Evolutionary conservation across 2,888 invertebrate genomes (phyloP).

Genomic region (Empis stercorea): DNA sequence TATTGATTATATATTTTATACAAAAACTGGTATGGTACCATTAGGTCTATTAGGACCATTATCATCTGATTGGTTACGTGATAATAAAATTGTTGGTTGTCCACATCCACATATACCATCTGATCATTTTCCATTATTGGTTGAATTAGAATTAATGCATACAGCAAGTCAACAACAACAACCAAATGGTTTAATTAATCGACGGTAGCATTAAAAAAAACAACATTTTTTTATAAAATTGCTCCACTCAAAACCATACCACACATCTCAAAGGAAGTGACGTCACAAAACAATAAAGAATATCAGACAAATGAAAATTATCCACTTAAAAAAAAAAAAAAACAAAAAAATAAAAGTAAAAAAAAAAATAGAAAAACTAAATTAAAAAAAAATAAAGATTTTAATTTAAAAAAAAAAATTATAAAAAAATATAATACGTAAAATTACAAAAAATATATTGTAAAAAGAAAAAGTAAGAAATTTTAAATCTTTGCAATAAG

Average conservation of each 20-base stretch:
- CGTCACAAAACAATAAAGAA: background rate
- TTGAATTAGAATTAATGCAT: constrained; percentile 80
- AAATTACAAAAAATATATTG: too few relatives aligned
- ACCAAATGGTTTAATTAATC: constrained; percentile 68
- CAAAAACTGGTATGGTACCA: constrained; percentile 89
- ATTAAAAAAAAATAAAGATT: too few relatives aligned
- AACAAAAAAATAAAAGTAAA: background rate
- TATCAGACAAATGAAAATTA: background rate
- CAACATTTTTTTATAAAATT: background rate
- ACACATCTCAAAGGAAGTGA: background rate
- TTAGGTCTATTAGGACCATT: constrained; percentile 89
- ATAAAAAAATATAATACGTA: too few relatives aligned
- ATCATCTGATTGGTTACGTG: constrained; percentile 83
- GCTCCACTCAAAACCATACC: background rate
- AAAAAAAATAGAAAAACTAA: too few relatives aligned
- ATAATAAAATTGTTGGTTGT: constrained; percentile 95
- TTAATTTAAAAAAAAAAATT: too few relatives aligned
- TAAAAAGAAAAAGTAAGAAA: too few relatives aligned
- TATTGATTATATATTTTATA: constrained; percentile 99
- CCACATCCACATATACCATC: constrained; percentile 97
- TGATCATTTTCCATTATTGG: constrained; percentile 85
- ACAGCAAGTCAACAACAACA: constrained; percentile 52
- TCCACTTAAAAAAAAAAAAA: background rate
- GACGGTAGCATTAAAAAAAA: constrained; percentile 59
- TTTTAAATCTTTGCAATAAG: too few relatives aligned